Conservation (phyloP, 1,140 invertebrate species). For the Drosophila sucinea region DNA sequence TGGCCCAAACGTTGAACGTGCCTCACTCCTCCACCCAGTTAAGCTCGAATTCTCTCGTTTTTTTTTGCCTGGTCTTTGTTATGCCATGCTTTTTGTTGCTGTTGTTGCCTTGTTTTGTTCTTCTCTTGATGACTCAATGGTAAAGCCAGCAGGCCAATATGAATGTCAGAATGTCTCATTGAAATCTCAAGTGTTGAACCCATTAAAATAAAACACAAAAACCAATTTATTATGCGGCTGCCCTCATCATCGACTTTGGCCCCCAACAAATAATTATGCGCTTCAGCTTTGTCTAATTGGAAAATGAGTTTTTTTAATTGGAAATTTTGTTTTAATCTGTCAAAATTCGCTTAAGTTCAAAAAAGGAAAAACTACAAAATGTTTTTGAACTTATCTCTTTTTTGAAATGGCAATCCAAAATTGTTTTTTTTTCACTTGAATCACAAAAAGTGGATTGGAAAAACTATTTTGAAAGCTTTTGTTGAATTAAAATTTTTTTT, state of each 20-base stretch:
- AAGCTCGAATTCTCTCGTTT: background rate
- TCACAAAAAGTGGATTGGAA: too few species aligned
- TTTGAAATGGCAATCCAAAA: conserved; percentile 24
- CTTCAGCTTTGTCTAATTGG: background rate
- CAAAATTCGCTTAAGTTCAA: background rate
- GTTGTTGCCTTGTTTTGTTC: background rate
- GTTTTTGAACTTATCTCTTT: background rate
- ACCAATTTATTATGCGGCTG: background rate
- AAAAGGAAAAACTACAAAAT: background rate
- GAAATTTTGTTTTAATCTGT: background rate
- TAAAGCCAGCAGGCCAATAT: conserved; percentile 9
- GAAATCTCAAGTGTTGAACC: conserved; percentile 5
- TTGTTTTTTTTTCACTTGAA: conserved; percentile 16
- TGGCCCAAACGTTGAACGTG: conserved; percentile 22
- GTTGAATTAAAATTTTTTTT: conserved; percentile 7
- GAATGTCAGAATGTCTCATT: conserved; percentile 11
- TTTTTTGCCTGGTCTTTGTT: conserved; percentile 10
- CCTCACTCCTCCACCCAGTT: conserved; percentile 10
- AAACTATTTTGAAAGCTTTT: too few species aligned
- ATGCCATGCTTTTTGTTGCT: background rate
- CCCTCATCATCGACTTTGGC: background rate
- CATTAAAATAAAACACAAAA: background rate
- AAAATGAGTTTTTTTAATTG: background rate
- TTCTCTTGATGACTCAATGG: conserved; percentile 4
- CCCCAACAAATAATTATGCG: background rate